These are phyloP conservation scores for Neodon shergylaensis DNA, from an alignment of 2,113 vertebrate species.

Conservation along the genomic window DNA sequence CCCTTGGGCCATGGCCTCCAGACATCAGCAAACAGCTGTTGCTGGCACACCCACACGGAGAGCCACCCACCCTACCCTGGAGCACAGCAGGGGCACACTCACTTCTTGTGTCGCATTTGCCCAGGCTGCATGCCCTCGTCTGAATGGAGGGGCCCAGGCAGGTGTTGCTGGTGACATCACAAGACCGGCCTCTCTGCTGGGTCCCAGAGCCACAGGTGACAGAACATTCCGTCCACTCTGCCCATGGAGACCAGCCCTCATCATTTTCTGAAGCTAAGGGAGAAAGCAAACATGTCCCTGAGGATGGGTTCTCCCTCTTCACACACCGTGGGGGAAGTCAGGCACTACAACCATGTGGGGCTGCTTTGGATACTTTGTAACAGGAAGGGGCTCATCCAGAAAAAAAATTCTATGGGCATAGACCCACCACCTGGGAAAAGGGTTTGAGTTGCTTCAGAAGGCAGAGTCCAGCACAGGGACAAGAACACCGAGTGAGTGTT, in stretches of 20 bases:
- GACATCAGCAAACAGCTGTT: too few species aligned
- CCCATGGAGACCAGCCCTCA: conserved; percentile 98
- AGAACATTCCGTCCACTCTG: conserved; percentile 98
- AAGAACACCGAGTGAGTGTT: fast-evolving
- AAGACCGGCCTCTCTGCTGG: conserved; percentile 97
- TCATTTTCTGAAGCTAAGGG: conserved; percentile 89
- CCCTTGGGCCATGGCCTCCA: neutral
- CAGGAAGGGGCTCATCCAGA: neutral
- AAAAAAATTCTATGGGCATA: neutral
- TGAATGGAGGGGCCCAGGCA: conserved; percentile 96
- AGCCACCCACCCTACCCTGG: neutral
- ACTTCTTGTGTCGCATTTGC: conserved; percentile 96
- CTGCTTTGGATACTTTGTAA: neutral
- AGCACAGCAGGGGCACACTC: conserved; percentile 75
- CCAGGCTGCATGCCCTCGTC: conserved; percentile 94
- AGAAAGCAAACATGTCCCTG: fast-evolving
- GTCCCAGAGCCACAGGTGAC: conserved; percentile 96
- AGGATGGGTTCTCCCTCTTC: neutral
- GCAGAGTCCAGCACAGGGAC: fast-evolving
- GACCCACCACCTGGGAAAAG: neutral
- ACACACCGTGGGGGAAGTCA: neutral
- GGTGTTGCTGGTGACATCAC: conserved; percentile 96
- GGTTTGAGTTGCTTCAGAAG: too few species aligned
- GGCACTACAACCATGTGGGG: neutral
- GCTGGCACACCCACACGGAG: neutral